Evolutionary conservation across 2,888 invertebrate species (phyloP), one percentile per base, ranked within the genome.

Genomic region (Osmoderma eremita): DNA sequence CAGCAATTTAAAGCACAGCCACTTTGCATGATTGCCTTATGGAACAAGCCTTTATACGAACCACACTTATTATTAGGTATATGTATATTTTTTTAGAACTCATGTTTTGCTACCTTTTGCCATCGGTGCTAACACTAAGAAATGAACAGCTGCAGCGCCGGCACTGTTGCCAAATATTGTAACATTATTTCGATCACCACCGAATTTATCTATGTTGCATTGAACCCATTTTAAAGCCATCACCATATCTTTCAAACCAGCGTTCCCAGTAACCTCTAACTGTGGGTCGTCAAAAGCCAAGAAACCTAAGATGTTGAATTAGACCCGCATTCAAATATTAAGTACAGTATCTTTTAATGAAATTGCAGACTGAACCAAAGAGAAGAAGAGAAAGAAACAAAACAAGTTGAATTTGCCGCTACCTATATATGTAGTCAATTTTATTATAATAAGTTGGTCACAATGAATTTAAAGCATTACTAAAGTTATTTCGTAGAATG

Each of bases 131-230:
- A 86, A 73, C 72, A 83, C 79, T 73, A 85, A 79, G 63, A 81
- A 83, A 71, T 86, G 84, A 0, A 83, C 80, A 4, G 85, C 82
- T 17, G 81, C 82, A 8, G 79, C 84, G 1, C 86, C 86, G 1
- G 85, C 85, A 73, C 86, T 86, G 74, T 85, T 84, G 1, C 86
- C 86, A 72, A 86, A 84, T 6, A 86, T 78, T 0, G 86, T 86
- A 1, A 82, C 84, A 67, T 86, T 86, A 10, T 83, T 75, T 0
- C 84, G 79, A 76, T 86, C 84, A 1, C 86, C 86, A 36, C 84
- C 83, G 73, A 86, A 86, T 62, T 79, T 78, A 10, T 75, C 69
- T 13, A 85, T 84, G 72, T 86, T 86, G 1, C 76, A 76, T 70
- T 84, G 82, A 0, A 86, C 80, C 86, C 86, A 86, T 70, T 82